Evolutionary conservation across 1,140 invertebrate genomes (phyloP).

Genomic region (Ephestia elutella): DNA sequence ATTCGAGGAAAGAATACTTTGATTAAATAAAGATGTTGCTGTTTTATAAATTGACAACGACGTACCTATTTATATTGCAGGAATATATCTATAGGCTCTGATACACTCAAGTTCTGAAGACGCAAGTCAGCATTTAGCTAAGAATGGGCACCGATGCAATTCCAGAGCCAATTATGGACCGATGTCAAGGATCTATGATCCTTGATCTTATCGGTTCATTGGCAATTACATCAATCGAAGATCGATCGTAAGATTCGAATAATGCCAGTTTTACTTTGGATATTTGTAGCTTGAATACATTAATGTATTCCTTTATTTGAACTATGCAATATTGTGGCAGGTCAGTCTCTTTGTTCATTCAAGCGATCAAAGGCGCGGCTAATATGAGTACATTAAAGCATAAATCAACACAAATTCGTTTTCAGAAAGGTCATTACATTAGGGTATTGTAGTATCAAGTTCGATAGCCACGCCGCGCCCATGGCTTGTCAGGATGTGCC

Average conservation of each 20-base stretch:
- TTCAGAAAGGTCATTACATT: conserved; percentile 28
- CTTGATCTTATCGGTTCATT: background rate
- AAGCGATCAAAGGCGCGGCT: conserved; percentile 13
- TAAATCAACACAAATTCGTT: conserved; percentile 41
- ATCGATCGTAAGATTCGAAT: background rate
- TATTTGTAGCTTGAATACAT: too few relatives aligned
- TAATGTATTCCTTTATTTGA: too few relatives aligned
- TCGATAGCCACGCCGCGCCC: background rate
- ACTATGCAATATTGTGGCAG: background rate
- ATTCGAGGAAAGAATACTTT: too few relatives aligned
- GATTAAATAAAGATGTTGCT: too few relatives aligned
- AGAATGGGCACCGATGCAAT: conserved; percentile 6
- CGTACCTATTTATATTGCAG: too few relatives aligned
- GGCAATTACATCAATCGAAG: background rate
- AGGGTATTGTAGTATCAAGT: background rate
- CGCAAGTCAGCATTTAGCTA: conserved; percentile 3
- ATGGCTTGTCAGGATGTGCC: background rate
- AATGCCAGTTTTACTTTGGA: too few relatives aligned
- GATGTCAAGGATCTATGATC: background rate
- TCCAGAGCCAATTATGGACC: conserved; percentile 2
- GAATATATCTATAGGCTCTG: too few relatives aligned
- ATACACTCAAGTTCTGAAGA: background rate
- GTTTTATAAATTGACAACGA: too few relatives aligned
- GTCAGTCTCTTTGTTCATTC: background rate
- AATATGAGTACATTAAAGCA: conserved; percentile 22